phyloP scores from a whole-genome alignment of 2,888 invertebrate species.

The Conistra vaccinii region DNA sequence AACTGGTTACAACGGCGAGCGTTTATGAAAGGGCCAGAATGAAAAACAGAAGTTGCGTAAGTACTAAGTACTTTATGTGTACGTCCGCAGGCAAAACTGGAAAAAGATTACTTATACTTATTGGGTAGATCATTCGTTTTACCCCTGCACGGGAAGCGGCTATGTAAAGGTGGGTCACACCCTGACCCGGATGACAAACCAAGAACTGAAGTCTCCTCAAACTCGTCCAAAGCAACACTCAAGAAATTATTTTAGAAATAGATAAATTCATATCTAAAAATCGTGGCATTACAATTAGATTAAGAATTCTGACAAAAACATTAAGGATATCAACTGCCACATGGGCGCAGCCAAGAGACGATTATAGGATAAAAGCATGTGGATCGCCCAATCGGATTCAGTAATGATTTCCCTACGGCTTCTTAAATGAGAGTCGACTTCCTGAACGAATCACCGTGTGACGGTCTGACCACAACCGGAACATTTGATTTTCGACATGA shows the following conservation, averaged over 20 bases:
- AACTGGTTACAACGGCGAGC: background rate
- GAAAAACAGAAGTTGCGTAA: background rate
- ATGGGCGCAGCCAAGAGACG: background rate
- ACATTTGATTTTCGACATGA: background rate
- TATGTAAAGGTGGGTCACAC: too few relatives aligned
- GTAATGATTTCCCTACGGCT: slow-evolving; percentile 4
- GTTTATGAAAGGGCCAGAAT: background rate
- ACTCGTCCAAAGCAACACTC: background rate
- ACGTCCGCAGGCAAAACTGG: background rate
- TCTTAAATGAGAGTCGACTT: background rate
- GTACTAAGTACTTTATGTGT: background rate
- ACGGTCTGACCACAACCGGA: background rate
- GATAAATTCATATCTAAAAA: background rate
- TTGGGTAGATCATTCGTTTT: background rate
- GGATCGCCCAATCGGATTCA: background rate
- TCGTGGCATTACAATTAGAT: background rate
- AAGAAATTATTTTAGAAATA: background rate
- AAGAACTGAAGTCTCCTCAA: background rate
- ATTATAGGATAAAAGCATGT: slow-evolving; percentile 1
- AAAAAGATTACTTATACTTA: background rate
- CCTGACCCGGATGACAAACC: background rate
- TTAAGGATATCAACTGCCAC: background rate
- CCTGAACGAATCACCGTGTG: background rate
- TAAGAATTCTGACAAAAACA: too few relatives aligned
- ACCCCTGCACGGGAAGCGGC: background rate